Evolutionary conservation across 2,888 invertebrate species (phyloP), one percentile per base, ranked within the genome.

Genomic region (Disparrhopalites patrizii): DNA sequence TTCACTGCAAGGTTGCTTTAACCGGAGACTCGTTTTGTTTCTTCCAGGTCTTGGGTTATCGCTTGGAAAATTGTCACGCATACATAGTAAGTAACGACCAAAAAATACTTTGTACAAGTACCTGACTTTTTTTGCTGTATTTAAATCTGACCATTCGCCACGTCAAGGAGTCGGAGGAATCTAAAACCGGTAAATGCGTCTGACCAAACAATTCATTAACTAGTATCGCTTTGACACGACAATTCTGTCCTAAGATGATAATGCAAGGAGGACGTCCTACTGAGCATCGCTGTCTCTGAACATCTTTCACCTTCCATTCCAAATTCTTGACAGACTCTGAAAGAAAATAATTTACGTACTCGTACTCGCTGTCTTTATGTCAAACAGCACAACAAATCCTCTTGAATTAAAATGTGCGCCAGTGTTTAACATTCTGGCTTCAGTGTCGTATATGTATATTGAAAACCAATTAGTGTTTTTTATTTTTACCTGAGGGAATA

Each of bases 121-220:
- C 72, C 66, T 72, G 69, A 27, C 57, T 62, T 51, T 69, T 72
- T 33, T 66, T 69, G 38, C 73, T 72, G 67, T 73, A 75, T 54
- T 73, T 74, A 58, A 75, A 75, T 33, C 73, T 65, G 47, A 75
- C 72, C 72, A 73, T 75, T 27, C 75, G 52, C 75, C 75, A 75
- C n/a, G 70, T 67, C 10, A 75, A 64, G 0, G 73, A 67, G 13
- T 70, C 71, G 0, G 66, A 57, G 2, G 73, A 68, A 50, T 76
- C 70, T 63, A 75, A 78, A 0, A 83, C 71, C 43, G 91, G 91
- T 67, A 91, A 80, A 67, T 91, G 80, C 27, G 82, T 79, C 66
- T 84, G 81, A 0, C 86, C 86, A 60, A 92, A 81, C 55, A 92
- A 80, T 67, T 85, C 84, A 78, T 92, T 91, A 18, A 89, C 83